Evolutionary conservation across 2,797 vertebrate species (phyloP).

Genomic region (Catharus ustulatus): DNA sequence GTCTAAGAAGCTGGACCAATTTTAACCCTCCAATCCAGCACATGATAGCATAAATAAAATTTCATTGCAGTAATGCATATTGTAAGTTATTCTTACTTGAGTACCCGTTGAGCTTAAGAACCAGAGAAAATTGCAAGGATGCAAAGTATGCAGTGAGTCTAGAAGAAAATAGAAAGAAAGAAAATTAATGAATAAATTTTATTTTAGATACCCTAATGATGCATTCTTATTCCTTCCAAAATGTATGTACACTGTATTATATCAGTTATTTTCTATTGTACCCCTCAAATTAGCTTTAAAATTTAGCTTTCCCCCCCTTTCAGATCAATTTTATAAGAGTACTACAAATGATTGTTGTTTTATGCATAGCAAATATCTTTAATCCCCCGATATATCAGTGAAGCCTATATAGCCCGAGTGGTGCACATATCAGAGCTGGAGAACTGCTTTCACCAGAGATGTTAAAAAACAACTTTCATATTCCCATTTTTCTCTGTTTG

Average conservation of each 20-base stretch:
- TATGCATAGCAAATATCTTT: background rate
- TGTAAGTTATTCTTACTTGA: background rate
- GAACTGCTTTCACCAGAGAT: background rate
- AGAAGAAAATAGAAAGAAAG: background rate
- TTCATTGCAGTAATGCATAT: background rate
- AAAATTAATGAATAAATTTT: background rate
- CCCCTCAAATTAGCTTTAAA: background rate
- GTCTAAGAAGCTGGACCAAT: background rate
- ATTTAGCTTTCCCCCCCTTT: background rate
- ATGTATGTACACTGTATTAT: accelerated
- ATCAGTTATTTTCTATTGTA: background rate
- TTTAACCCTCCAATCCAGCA: background rate
- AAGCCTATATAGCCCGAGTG: background rate
- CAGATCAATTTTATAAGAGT: background rate
- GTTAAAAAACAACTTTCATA: background rate
- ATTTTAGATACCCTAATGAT: background rate
- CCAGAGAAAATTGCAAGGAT: background rate
- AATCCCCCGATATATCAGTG: background rate
- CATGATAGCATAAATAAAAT: background rate
- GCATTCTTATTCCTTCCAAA: background rate
- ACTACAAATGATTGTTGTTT: background rate
- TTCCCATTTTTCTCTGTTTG: background rate
- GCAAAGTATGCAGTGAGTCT: background rate
- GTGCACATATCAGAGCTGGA: background rate
- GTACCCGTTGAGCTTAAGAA: background rate